phyloP scores from a whole-genome alignment of 53 echinoderm and acorn worm genomes.

The Paracentrotus lividus region DNA sequence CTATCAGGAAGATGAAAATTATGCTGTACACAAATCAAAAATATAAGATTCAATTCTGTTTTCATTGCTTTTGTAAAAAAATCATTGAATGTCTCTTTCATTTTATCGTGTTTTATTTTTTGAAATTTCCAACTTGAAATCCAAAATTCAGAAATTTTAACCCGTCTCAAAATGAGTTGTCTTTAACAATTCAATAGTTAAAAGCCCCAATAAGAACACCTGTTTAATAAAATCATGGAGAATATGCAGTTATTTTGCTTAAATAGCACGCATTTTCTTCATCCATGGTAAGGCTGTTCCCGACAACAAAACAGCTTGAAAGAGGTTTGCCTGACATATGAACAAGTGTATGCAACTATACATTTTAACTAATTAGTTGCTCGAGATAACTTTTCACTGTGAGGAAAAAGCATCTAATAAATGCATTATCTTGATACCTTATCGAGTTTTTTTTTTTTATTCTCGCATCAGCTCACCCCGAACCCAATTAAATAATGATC shows the following conservation, averaged over 20 bases:
- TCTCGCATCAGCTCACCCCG: background rate
- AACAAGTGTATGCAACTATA: background rate
- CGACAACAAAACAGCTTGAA: background rate
- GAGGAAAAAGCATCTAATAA: background rate
- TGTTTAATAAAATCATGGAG: background rate
- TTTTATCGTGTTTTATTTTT: background rate
- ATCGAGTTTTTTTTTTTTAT: too few relatives aligned
- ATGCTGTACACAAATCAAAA: background rate
- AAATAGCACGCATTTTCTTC: too few relatives aligned
- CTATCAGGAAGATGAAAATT: slow-evolving; percentile 15
- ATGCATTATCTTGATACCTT: too few relatives aligned
- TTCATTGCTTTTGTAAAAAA: background rate
- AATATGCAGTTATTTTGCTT: background rate
- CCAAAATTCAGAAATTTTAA: too few relatives aligned
- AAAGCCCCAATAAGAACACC: background rate
- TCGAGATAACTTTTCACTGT: background rate
- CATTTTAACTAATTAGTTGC: background rate
- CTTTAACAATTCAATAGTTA: background rate
- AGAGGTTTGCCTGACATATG: background rate
- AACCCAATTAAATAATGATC: background rate
- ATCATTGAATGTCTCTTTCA: background rate
- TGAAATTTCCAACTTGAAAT: background rate
- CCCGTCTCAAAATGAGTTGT: background rate
- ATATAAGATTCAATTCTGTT: background rate
- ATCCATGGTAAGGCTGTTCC: too few relatives aligned